Percentiles rank a stretch among this genome's conserved stretches.
phyloP scores from a whole-genome alignment of 2,797 vertebrate genomes.

The Dermochelys coriacea region DNA sequence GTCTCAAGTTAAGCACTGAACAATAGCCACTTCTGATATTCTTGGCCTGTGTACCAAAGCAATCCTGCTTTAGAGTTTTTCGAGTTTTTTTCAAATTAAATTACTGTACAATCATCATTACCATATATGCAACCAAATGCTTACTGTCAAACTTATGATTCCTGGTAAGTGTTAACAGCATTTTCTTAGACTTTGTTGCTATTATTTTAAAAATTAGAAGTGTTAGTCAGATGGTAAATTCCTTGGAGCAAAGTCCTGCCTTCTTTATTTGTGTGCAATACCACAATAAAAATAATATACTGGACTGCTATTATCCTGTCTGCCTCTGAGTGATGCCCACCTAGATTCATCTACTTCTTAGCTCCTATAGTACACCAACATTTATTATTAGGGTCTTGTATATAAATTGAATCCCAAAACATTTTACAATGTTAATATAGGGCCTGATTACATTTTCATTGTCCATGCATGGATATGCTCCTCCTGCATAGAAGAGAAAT shows the following conservation, averaged over 20 bases:
- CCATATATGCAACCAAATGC: not conserved
- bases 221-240: not conserved
- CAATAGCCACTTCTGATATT: not conserved
- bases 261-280: not conserved
- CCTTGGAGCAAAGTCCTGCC: not conserved
- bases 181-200: not conserved
- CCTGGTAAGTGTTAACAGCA: not conserved
- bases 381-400: not conserved
- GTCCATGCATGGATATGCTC: not conserved
- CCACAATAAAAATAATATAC: not conserved
- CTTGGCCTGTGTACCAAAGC: not conserved
- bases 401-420: not conserved
- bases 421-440: not conserved
- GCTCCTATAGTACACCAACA: not conserved
- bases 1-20: not conserved
- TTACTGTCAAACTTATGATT: not conserved
- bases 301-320: not conserved
- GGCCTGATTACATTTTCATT: not conserved
- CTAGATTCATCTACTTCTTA: not conserved
- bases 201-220: not conserved
- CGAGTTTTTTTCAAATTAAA: not conserved
- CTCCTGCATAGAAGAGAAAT: not conserved
- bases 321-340: not conserved
- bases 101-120: not conserved
- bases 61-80: not conserved